Evolutionary conservation across 2,888 invertebrate genomes (phyloP), one percentile per base, ranked within the genome.

Genomic region (Mythimna impura): DNA sequence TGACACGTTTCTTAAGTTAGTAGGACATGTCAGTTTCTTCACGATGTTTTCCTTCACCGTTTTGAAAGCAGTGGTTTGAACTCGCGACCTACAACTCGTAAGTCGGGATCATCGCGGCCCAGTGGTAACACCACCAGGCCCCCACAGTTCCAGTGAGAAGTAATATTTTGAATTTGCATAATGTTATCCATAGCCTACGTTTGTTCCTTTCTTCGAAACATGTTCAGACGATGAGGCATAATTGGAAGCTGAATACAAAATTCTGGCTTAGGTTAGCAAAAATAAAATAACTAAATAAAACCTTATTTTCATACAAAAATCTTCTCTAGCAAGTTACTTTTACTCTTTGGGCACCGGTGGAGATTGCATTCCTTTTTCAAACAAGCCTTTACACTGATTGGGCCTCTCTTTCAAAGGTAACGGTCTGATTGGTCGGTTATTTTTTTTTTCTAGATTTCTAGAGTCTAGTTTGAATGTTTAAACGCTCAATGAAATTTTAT

Each of bases 341-440:
- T 75, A 72, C 72, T 64, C 65, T 81, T 74, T 76, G 55, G 20
- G 30, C 47, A 52, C n/a, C n/a, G 50, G 40, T 68, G 30, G 20
- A 70, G 60, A 63, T 66, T 69, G 76, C 74, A 70, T 76, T 81
- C 69, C 73, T 61, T 80, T 85, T 76, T 73, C 74, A 78, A 85
- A 81, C 61, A 70, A 67, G 43, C 66, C 69, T 73, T 72, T 62
- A 62, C 76, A 61, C 77, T 86, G 84, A 87, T 86, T 87, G 86
- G 79, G 30, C 54, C 47, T 72, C 74, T 70, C 69, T 80, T 74
- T 77, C 72, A 79, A 87, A 84, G 72, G 64, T 58, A 73, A 71
- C 58, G 30, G 20, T 75, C 68, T 73, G 76, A 86, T 86, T 82
- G 78, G 76, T 72, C 25, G 66, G 36, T 70, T 79, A 58, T 72